Conservation (phyloP, 2,797 vertebrate species). For the Schizopygopsis malacanthus region DNA sequence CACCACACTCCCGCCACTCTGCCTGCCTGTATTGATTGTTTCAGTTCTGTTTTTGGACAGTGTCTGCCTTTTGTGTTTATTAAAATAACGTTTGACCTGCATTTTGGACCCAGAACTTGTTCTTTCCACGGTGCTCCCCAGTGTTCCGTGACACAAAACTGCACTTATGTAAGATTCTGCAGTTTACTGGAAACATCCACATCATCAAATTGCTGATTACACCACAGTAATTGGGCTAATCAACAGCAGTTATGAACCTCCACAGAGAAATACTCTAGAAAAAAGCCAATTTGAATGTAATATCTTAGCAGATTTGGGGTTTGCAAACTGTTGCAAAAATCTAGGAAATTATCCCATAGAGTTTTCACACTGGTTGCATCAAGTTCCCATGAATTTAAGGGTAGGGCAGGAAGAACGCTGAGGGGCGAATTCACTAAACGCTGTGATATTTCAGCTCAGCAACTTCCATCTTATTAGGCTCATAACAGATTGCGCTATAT, state of each 20-base stretch:
- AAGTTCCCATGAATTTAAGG: constrained; percentile 4
- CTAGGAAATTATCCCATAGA: not conserved
- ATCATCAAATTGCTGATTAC: constrained; percentile 38
- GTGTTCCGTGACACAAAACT: too few relatives aligned
- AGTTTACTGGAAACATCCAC: constrained; percentile 16
- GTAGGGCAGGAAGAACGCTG: not conserved
- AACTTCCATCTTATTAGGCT: not conserved
- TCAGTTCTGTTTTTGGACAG: too few relatives aligned
- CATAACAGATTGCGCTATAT: not conserved
- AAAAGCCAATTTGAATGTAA: constrained; percentile 26
- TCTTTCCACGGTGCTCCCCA: too few relatives aligned
- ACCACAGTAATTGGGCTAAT: constrained; percentile 39
- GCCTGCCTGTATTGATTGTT: too few relatives aligned
- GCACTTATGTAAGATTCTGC: constrained; percentile 19
- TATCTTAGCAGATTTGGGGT: constrained; percentile 4
- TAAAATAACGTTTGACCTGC: too few relatives aligned
- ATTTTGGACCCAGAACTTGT: too few relatives aligned
- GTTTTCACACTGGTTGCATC: constrained; percentile 24
- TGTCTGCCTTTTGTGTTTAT: too few relatives aligned
- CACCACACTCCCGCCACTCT: too few relatives aligned
- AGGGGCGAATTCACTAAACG: not conserved
- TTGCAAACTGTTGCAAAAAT: constrained; percentile 29
- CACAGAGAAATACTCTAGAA: constrained; percentile 6
- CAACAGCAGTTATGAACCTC: constrained; percentile 33
- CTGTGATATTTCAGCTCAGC: not conserved